A percentile compares a stretch with the other conserved stretches of the same genome.
Conservation (phyloP, 1,140 invertebrate genomes). For the Glossosoma conforme region DNA sequence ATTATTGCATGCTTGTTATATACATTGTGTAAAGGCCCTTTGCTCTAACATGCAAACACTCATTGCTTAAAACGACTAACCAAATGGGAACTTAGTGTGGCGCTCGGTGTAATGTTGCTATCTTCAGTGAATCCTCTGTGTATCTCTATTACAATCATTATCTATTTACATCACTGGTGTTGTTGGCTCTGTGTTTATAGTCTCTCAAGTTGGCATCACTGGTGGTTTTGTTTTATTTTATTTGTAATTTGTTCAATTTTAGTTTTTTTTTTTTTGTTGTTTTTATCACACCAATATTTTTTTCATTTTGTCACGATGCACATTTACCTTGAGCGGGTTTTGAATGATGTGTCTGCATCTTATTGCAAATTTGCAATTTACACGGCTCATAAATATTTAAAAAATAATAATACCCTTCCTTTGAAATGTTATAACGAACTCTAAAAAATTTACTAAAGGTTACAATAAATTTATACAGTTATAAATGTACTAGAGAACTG, state of each 20-base stretch:
- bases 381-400: no score
- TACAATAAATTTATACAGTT: no score
- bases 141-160: neutral
- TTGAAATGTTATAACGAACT: no score
- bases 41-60: constrained; percentile 56
- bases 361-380: no score
- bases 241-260: no score
- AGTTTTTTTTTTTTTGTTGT: constrained; percentile 5
- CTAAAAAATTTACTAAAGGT: no score
- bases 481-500: no score
- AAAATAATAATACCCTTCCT: no score
- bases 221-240: constrained; percentile 13
- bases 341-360: constrained; percentile 49
- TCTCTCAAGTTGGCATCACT: constrained; percentile 16
- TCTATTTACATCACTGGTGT: neutral
- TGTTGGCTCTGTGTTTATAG: neutral
- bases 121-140: neutral
- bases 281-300: constrained; percentile 17
- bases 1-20: constrained; percentile 20
- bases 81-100: constrained; percentile 18
- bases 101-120: constrained; percentile 19
- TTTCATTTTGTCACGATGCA: no score
- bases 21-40: constrained; percentile 12
- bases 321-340: constrained; percentile 25
- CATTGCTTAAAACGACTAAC: constrained; percentile 53